phyloP scores from a whole-genome alignment of 2,797 vertebrate genomes.

The Centropyge bicolor region DNA sequence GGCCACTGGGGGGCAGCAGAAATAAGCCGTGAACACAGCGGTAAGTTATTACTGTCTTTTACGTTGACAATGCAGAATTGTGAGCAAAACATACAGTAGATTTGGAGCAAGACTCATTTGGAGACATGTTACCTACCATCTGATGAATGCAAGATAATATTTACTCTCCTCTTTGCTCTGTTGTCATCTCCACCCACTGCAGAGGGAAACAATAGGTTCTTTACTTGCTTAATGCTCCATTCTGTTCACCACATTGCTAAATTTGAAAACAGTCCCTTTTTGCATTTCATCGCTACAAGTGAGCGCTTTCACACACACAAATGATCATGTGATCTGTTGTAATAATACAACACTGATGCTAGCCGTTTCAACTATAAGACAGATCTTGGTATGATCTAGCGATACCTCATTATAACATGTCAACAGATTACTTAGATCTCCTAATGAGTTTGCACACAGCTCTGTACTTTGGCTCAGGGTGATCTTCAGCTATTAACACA shows the following conservation, averaged over 20 bases:
- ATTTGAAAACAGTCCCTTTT: not conserved
- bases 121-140: no score
- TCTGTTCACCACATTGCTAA: not conserved
- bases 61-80: not conserved
- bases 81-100: not conserved
- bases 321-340: not conserved
- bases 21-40: not conserved
- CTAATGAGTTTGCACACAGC: constrained; percentile 19
- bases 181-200: not conserved
- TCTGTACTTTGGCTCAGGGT: not conserved
- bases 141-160: not conserved
- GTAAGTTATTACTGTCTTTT: not conserved
- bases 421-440: not conserved
- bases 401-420: not conserved
- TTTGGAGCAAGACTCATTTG: not conserved
- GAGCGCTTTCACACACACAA: not conserved
- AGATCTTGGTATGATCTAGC: not conserved
- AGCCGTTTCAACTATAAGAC: not conserved
- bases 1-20: not conserved
- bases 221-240: not conserved
- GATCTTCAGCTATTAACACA: constrained; percentile 4
- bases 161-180: not conserved
- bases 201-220: not conserved
- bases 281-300: not conserved
- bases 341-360: not conserved